Base-by-base conservation (phyloP, 2,888 invertebrate species). In the Hypomecis punctinalis region DNA sequence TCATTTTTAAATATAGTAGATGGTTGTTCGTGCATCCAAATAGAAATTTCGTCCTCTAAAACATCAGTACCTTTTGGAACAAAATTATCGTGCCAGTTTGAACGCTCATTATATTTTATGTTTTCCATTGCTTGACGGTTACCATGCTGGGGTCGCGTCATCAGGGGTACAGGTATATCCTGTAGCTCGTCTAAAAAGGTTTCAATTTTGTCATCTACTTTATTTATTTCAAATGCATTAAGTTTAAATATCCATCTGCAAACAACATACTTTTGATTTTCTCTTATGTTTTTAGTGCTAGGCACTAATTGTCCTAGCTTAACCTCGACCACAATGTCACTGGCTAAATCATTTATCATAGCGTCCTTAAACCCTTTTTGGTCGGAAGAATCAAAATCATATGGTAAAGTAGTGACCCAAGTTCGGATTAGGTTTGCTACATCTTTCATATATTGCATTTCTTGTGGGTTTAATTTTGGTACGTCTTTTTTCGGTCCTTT, bases 1-100 rank as follows among this genome's bases (percentile, higher is more conserved):
- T 69, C 65, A 35, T 70, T 23, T 0, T 7, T 36, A 67, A 77
- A 82, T 55, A 84, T 76, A 43, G 78, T 68, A 1, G 77, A 67
- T 0, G 83, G 77, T 66, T 86, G 84, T 61, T 86, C 78, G 66
- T 85, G 81, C 70, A 86, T 75, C 85, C 86, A 86, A 10, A 80
- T 77, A 0, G 84, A 84, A 69, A 87, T 84, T 74, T 83, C 79
- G 63, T 87, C 84, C 82, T 83, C 76, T 64, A 86, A 55, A 6
- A 83, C 69, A 63, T 85, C 81, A 54, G 73, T 67, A 6, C 74
- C 76, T 61, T 74, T 74, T 8, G 81, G 76, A 36, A 77, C 57
- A 63, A 72, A 76, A 40, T 75, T 63, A 39, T 75, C 72, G 5
- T 69, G 40, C 70, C 69, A 73, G 6, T 13, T 11, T 11, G 73